Conservation (phyloP, 2,113 vertebrate species). For the Cygnus buccinator region DNA sequence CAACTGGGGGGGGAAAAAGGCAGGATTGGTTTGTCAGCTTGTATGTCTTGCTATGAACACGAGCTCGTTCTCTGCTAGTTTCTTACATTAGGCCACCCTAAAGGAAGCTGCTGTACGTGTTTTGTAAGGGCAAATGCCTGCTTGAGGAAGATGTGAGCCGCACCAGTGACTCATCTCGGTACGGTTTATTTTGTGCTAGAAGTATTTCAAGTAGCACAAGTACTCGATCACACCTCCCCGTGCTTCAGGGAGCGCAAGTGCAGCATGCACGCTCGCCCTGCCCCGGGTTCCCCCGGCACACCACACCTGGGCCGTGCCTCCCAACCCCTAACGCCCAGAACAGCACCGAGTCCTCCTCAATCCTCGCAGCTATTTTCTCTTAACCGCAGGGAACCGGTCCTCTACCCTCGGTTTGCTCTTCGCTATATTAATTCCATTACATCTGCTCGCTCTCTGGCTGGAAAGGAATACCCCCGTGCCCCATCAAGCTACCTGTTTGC, state of each 20-base stretch:
- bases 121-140: neutral
- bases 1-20: neutral
- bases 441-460: constrained; percentile 34
- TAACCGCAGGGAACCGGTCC: constrained; percentile 24
- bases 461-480: constrained; percentile 55
- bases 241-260: neutral
- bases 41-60: neutral
- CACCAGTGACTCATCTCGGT: neutral
- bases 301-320: neutral
- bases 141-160: neutral
- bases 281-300: constrained; percentile 9
- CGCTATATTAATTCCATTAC: constrained; percentile 15
- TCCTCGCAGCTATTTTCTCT: constrained; percentile 38
- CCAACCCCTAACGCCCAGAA: neutral
- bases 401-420: constrained; percentile 29
- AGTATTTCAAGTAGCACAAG: neutral
- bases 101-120: neutral
- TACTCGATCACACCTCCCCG: neutral
- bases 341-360: neutral
- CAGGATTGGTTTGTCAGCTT: neutral
- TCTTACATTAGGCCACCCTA: neutral
- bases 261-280: neutral
- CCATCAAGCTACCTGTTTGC: constrained; percentile 65
- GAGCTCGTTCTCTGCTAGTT: neutral
- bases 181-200: neutral